Percentiles rank a stretch among this genome's conserved stretches.
Evolutionary conservation across 2,113 vertebrate genomes (phyloP).

Genomic region (Crypturellus undulatus): DNA sequence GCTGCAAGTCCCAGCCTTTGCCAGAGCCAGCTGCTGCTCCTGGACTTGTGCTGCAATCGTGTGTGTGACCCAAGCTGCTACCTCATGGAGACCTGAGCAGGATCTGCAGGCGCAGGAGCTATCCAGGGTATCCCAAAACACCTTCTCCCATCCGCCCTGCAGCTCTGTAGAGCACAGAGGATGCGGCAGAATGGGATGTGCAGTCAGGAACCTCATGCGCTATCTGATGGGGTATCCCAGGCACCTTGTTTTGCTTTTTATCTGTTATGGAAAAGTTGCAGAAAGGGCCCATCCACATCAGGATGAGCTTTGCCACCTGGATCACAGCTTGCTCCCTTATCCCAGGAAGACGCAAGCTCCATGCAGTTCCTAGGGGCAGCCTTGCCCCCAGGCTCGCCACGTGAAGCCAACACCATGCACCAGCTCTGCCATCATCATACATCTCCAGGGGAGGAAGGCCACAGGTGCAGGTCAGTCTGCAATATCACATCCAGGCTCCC

Average conservation of each 20-base stretch:
- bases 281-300: fast-evolving
- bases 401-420: not conserved
- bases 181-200: no score
- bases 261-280: not conserved
- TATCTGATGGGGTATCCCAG: not conserved
- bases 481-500: not conserved
- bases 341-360: not conserved
- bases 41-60: fast-evolving
- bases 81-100: not conserved
- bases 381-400: not conserved
- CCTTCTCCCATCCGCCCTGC: not conserved
- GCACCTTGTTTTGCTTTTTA: fast-evolving
- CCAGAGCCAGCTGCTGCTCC: not conserved
- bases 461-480: fast-evolving
- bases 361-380: not conserved
- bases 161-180: not conserved
- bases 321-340: not conserved
- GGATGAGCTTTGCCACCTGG: not conserved
- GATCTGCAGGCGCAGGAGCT: not conserved
- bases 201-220: not conserved
- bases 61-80: not conserved
- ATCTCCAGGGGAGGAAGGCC: fast-evolving
- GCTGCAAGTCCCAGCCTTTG: not conserved
- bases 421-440: not conserved
- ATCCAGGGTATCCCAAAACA: not conserved